Conservation (phyloP, 2,797 vertebrate species). For the Thunnus albacares region DNA sequence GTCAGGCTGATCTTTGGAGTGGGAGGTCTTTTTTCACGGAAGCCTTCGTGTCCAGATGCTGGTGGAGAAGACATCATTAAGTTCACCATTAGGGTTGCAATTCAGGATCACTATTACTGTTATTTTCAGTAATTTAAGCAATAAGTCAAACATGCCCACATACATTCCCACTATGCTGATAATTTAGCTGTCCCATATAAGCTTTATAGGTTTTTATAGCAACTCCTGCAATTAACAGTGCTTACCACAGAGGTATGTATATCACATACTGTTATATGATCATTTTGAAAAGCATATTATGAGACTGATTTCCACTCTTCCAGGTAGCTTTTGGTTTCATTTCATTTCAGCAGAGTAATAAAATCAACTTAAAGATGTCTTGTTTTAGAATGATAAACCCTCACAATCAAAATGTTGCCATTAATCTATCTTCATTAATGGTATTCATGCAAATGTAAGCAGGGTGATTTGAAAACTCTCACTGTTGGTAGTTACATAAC, state of each 20-base stretch:
- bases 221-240: background rate
- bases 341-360: too few species aligned
- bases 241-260: too few species aligned
- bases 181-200: background rate
- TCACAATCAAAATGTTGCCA: too few species aligned
- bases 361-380: too few species aligned
- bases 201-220: background rate
- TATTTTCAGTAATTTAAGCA: background rate
- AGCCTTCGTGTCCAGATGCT: background rate
- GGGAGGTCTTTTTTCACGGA: too few species aligned
- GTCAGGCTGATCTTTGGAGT: slow-evolving; percentile 50
- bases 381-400: too few species aligned
- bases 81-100: background rate
- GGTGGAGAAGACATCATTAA: background rate
- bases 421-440: too few species aligned
- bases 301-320: background rate
- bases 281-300: background rate
- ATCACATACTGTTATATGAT: too few species aligned
- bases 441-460: background rate
- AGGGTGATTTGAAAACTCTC: background rate
- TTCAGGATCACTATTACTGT: background rate
- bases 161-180: background rate
- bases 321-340: background rate
- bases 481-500: too few species aligned
- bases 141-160: background rate